Evolutionary conservation across 2,113 vertebrate species (phyloP), one percentile per base, ranked within the genome.

Genomic region (Columbina picui): DNA sequence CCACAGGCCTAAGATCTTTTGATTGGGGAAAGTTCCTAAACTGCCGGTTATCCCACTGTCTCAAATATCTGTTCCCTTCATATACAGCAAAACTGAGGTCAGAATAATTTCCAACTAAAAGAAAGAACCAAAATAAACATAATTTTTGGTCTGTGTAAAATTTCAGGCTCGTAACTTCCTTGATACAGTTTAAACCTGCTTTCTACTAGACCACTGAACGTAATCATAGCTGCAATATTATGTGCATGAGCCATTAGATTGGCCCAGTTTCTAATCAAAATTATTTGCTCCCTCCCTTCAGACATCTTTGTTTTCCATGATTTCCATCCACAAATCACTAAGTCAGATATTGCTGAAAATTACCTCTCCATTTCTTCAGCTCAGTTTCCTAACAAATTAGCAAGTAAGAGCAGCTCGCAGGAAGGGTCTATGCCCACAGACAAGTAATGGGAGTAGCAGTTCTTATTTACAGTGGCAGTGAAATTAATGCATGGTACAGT

Each of bases 391-490:
- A 25, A 20, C 9, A 18, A 10, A 30, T 12, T 20, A 60, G 16
- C 4, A 17, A 49, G 30, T 13, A n/a, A 75, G 20, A 78, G 23
- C 34, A 65, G 41, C 23, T 41, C 36, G 23, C 18, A 16, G 47
- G 16, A 83, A 71, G 25, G 14, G 30, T 30, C 27, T n/a, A 6
- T 36, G 23, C 29, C 18, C 21, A 43, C 7, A 57, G n/a, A 14
- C 25, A 57, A 85, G 29, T 1, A 1, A 53, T 30, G 9, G 1
- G 1, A 71, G 43, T 4, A n/a, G 25, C 26, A 14, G 1, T 57
- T n/a, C 36, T 63, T 59, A 23, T 38, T 83, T 64, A 64, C 11
- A 81, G 36, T 23, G 4, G 16, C 36, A 64, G 43, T 38, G 36
- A 77, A 80, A 76, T 76, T 65, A n/a, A 49, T 6, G 43, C 17